Base-by-base conservation (phyloP, 2,888 invertebrate species). In the Pomacea canaliculata region DNA sequence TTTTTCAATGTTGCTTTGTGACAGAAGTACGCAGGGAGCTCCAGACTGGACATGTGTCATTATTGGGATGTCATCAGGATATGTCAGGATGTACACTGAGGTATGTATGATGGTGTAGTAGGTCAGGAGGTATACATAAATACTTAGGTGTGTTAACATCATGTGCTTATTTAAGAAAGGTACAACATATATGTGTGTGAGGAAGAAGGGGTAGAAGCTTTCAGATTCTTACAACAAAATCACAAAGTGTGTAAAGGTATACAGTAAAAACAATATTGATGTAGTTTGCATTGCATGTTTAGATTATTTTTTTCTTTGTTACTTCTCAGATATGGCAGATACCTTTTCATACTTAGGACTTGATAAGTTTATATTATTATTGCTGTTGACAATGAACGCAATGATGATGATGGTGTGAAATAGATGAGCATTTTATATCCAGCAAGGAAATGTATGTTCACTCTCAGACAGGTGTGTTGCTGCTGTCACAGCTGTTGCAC, bases 41-140 rank as follows among this genome's bases (percentile, higher is more conserved):
- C 94, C 96, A 49, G 98, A 98, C 90, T 98, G 98, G 98, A 97
- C 96, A 19, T 97, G 97, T 89, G 93, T 98, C 79, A 94, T 95
- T 79, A 93, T 97, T 77, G 98, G 98, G 19, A 95, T 96, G 86
- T 94, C 94, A 84, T 95, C 95, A 83, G 98, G 98, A 27, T 93
- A 93, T 91, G 93, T 98, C 18, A 93, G 95, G 80, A 96, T 97
- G 91, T 97, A 96, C 89, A 96, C 96, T 2, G 97, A 98, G 87
- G 90, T 90, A 81, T 56, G 80, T 56, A 49, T n/a, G 67, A 65
- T 46, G 10, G 19, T 56, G 16, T 10, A 7, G 16, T 56, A 7
- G 78, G 93, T 97, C 76, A 98, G 98, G 19, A 95, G 96, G 86
- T 94, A 94, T 84, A 95, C 95, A 83, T 98, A 98, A 27, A 93